A percentile compares a stretch with the other conserved stretches of the same genome.
phyloP scores from a whole-genome alignment of 2,797 vertebrate genomes.

The Hippocampus kuda region DNA sequence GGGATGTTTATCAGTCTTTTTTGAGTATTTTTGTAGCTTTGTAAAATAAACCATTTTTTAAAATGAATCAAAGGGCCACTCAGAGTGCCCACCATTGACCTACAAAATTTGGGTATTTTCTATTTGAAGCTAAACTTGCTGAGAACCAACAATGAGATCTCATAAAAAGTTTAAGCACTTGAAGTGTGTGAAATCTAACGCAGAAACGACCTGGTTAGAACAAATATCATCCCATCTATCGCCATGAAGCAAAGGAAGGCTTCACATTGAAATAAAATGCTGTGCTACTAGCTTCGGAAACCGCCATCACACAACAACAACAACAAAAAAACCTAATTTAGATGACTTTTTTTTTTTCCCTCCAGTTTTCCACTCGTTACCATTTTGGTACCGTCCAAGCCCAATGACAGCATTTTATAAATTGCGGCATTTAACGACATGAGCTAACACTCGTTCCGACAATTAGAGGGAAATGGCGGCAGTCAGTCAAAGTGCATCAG shows the following conservation, averaged over 20 bases:
- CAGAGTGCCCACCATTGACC: too few relatives aligned
- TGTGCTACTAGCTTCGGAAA: not conserved
- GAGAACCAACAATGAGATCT: too few relatives aligned
- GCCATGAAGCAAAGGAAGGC: too few relatives aligned
- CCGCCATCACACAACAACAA: not conserved
- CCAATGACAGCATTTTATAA: constrained; percentile 7
- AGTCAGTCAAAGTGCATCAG: constrained; percentile 7
- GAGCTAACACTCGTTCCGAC: constrained; percentile 13
- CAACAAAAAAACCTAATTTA: not conserved
- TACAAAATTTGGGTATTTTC: too few relatives aligned
- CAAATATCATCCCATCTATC: too few relatives aligned
- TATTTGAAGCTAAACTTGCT: too few relatives aligned
- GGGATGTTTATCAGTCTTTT: too few relatives aligned
- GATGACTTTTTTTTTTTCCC: not conserved
- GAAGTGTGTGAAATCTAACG: too few relatives aligned
- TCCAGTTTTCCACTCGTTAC: constrained; percentile 12
- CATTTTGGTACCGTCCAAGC: constrained; percentile 3
- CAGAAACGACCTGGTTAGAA: too few relatives aligned
- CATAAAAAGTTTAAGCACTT: not conserved
- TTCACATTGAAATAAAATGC: not conserved
- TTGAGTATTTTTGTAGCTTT: too few relatives aligned
- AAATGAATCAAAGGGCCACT: too few relatives aligned
- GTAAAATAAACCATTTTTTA: too few relatives aligned
- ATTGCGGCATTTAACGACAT: constrained; percentile 11
- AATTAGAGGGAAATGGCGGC: constrained; percentile 17